Percentiles rank a stretch among this genome's conserved stretches.
These are phyloP conservation scores for Apistogramma diplotaenia DNA, from an alignment of 2,113 vertebrate genomes.

Conservation along the genomic window DNA sequence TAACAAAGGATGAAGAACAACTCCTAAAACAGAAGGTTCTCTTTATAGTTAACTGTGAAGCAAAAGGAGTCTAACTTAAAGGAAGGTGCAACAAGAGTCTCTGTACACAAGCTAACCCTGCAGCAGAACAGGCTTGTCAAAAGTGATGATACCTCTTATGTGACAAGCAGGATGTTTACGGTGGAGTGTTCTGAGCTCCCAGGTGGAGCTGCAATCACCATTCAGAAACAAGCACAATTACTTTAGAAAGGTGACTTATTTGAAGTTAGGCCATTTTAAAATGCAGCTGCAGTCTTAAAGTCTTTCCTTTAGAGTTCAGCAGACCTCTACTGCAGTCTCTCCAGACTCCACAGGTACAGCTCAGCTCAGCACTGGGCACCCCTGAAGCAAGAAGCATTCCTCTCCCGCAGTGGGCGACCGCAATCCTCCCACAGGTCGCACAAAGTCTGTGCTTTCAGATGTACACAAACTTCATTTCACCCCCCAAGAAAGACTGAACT, in stretches of 20 bases:
- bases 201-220: neutral
- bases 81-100: too few relatives aligned
- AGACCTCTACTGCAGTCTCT: neutral
- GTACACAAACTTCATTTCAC: conserved; percentile 30
- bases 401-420: neutral
- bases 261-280: neutral
- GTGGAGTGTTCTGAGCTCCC: neutral
- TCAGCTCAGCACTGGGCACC: neutral
- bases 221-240: neutral
- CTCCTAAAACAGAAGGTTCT: neutral
- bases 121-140: neutral
- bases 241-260: neutral
- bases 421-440: conserved; percentile 25
- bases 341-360: neutral
- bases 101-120: neutral
- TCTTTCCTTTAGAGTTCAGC: neutral
- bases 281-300: neutral
- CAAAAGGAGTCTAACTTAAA: neutral
- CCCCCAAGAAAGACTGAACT: conserved; percentile 15
- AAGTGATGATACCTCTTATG: neutral
- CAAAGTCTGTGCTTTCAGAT: conserved; percentile 22
- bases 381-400: conserved; percentile 21
- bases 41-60: neutral
- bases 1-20: neutral
- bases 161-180: neutral